A percentile compares a stretch with the other conserved stretches of the same genome.
Evolutionary conservation across 2,797 vertebrate species (phyloP).

Genomic region (Squalus acanthias): DNA sequence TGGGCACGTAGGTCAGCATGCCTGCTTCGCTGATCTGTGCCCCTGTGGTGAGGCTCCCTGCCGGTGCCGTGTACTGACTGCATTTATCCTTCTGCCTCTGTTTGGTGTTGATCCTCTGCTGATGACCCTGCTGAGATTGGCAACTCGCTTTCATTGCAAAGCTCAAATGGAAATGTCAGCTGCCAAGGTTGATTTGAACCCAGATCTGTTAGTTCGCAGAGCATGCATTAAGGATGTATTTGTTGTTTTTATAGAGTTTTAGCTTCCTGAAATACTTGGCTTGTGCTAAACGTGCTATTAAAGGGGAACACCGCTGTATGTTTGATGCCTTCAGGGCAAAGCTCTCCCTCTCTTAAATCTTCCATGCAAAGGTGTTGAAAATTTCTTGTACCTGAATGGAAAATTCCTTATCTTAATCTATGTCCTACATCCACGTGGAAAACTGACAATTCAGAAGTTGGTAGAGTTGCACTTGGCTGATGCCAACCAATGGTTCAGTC

Average conservation of each 20-base stretch:
- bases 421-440: background rate
- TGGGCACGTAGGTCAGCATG: background rate
- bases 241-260: background rate
- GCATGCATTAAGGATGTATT: background rate
- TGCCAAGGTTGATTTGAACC: background rate
- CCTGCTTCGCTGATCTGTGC: background rate
- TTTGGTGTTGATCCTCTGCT: background rate
- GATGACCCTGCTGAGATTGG: background rate
- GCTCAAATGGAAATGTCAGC: background rate
- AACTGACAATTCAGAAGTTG: background rate
- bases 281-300: background rate
- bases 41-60: constrained; percentile 5
- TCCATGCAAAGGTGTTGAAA: background rate
- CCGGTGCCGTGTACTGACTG: background rate
- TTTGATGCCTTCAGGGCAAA: background rate
- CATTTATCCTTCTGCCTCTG: background rate
- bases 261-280: background rate
- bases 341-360: no score
- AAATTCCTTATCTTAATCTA: background rate
- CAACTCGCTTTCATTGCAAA: background rate
- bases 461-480: background rate
- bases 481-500: background rate
- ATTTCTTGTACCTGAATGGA: background rate
- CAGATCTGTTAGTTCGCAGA: background rate
- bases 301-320: background rate